phyloP scores from a whole-genome alignment of 1,140 invertebrate species.

The Cydia strobilella region DNA sequence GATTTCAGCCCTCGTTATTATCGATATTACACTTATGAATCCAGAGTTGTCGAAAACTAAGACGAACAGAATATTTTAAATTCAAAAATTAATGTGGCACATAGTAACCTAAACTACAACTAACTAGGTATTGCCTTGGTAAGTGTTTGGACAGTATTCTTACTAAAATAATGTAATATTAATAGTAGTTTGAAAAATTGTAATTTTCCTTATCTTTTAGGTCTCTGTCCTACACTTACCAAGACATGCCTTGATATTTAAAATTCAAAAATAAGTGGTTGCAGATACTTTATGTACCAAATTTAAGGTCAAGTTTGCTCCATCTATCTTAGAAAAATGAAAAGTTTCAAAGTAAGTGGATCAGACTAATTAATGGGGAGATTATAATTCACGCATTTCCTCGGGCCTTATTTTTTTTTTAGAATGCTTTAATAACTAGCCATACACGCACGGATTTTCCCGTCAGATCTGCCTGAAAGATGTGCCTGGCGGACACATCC shows the following conservation, averaged over 20 bases:
- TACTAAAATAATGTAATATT: background rate
- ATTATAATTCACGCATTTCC: too few species aligned
- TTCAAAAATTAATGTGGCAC: background rate
- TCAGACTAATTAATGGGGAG: background rate
- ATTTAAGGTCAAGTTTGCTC: background rate
- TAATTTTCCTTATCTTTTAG: background rate
- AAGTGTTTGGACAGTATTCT: background rate
- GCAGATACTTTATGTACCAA: background rate
- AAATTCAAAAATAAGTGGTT: background rate
- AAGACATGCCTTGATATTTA: background rate
- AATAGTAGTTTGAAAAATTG: background rate
- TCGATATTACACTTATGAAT: constrained; percentile 6
- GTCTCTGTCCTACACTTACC: background rate
- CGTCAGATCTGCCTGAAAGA: too few species aligned
- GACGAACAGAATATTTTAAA: background rate
- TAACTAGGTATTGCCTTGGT: background rate
- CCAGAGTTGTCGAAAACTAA: constrained; percentile 4
- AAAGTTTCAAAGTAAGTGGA: background rate
- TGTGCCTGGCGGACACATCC: too few species aligned
- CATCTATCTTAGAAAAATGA: background rate
- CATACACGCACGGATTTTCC: too few species aligned
- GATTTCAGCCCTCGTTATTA: background rate
- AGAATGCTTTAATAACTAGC: too few species aligned
- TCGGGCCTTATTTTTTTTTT: too few species aligned
- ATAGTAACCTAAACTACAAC: background rate